Evolutionary conservation across 2,888 invertebrate species (phyloP).

Genomic region (Diadegma fenestrale): DNA sequence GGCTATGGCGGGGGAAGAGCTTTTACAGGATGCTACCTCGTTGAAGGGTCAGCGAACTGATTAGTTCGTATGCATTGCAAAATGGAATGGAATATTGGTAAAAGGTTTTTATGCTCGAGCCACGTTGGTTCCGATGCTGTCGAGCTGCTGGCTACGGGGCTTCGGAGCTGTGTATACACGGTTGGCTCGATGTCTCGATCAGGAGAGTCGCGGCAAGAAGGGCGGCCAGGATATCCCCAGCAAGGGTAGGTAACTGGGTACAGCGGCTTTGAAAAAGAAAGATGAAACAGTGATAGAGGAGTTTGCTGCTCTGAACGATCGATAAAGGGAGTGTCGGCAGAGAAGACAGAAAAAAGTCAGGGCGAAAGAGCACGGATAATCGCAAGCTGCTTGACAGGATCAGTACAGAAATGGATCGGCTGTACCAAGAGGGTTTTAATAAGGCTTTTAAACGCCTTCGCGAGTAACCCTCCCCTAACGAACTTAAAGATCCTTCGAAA

Average conservation of each 20-base stretch:
- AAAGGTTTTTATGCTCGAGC: conserved; percentile 23
- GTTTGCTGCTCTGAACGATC: conserved; percentile 74
- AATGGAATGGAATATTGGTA: conserved; percentile 22
- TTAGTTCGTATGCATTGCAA: conserved; percentile 24
- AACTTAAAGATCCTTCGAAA: conserved; percentile 44
- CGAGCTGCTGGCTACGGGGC: conserved; percentile 47
- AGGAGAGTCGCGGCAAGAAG: conserved; percentile 72
- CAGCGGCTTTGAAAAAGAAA: conserved; percentile 65
- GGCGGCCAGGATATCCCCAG: conserved; percentile 60
- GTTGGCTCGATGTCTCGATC: conserved; percentile 56
- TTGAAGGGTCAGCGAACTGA: conserved; percentile 12
- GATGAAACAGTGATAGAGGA: conserved; percentile 67
- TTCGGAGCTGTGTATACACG: conserved; percentile 64
- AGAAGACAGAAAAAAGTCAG: conserved; percentile 70
- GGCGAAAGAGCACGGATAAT: conserved; percentile 52
- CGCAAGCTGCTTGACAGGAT: conserved; percentile 62
- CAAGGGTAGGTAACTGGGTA: conserved; percentile 77
- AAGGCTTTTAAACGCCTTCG: conserved; percentile 45
- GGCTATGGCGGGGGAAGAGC: conserved; percentile 6
- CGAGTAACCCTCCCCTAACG: conserved; percentile 35
- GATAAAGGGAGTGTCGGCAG: conserved; percentile 84
- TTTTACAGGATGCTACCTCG: background rate
- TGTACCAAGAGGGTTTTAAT: conserved; percentile 46
- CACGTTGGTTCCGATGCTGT: conserved; percentile 31
- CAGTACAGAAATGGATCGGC: conserved; percentile 43